Base-by-base conservation (phyloP, 2,888 invertebrate species). In the Machimus rusticus region DNA sequence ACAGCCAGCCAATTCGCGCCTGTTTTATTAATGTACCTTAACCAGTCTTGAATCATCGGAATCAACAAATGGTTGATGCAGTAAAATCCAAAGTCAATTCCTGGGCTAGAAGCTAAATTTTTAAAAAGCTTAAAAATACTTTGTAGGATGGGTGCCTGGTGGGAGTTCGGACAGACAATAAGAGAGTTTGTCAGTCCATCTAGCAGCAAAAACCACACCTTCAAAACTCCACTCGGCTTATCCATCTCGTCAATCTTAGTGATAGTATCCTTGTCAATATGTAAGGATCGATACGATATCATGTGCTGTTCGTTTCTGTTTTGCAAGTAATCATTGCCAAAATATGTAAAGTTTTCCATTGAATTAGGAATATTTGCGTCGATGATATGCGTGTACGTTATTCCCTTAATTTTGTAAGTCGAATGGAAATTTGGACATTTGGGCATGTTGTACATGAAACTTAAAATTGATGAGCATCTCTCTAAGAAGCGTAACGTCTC, bases 361-460 rank as follows among this genome's bases (percentile, higher is more conserved):
- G 93, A 93, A 90, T 96, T 96, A 14, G 97, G 96, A 89, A 98
- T 96, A n/a, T 96, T 94, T 0, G 97, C 96, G 92, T 98, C 98
- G 0, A 98, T 97, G 79, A 96, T 95, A 89, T 96, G 96, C 2
- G 96, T 94, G 3, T 96, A 95, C 82, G 95, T 95, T 87, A 96
- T 96, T 0, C 96, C 95, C 91, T 96, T 96, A 89, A 97, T 95
- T 91, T 96, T 94, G 91, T 98, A 97, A 0, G 98, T 97, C 16
- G 98, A 96, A 92, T 98, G 97, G 91, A 98, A 98, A 88, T 96
- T 96, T 0, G 98, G 98, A 91, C 98, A 98, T 90, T 97, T 97
- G 0, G 98, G 98, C 98, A 98, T 98, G 90, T 96, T 96, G 92
- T 97, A 97, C 98, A 98, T 98, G 93, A 97, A 96, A 3, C 97